Base-by-base conservation (phyloP, 2,888 invertebrate species). In the Dicycla oo region DNA sequence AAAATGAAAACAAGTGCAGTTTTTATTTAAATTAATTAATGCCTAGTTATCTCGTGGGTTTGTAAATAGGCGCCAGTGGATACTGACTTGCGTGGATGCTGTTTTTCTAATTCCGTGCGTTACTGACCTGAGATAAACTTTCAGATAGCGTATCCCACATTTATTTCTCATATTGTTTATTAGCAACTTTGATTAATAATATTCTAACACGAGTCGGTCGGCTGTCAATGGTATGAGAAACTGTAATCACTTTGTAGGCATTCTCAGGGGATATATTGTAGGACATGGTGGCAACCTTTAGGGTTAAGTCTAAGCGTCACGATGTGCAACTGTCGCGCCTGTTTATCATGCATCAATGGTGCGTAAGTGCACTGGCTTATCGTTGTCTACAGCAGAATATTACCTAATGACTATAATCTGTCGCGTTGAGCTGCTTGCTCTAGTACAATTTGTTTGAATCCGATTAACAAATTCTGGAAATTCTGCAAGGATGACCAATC, bases 71-170 rank as follows among this genome's bases (percentile, higher is more conserved):
- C 95, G 95, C 95, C 95, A 93, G 81, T 85, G 73, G 79, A 83
- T 78, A 83, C 63, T 81, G 77, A 81, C 72, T 84, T 87, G 88
- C 88, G 84, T 76, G 74, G 68, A 77, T 85, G 47, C 85, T 91
- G 91, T 93, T 94, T 93, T 94, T 92, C 93, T 93, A 93, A 93
- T 88, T 85, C 84, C 75, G 86, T 78, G 87, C 90, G 90, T 91
- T 91, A 88, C 87, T 94, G 94, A 95, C 95, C 95, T 86, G 61
- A 73, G 95, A 95, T 95, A 94, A 95, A 93, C 94, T 90, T 78
- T 85, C 69, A 83, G 91, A 91, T 92, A 91, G 84, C 86, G 84
- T 87, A 89, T 88, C 81, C 88, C 86, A 89, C 86, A 83, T 91
- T 89, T 89, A 91, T 86, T 88, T 86, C 85, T 90, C 87, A 91